Percentiles rank a stretch among this genome's conserved stretches.
phyloP scores from a whole-genome alignment of 2,888 invertebrate genomes.

The Drosophila imparisetae region DNA sequence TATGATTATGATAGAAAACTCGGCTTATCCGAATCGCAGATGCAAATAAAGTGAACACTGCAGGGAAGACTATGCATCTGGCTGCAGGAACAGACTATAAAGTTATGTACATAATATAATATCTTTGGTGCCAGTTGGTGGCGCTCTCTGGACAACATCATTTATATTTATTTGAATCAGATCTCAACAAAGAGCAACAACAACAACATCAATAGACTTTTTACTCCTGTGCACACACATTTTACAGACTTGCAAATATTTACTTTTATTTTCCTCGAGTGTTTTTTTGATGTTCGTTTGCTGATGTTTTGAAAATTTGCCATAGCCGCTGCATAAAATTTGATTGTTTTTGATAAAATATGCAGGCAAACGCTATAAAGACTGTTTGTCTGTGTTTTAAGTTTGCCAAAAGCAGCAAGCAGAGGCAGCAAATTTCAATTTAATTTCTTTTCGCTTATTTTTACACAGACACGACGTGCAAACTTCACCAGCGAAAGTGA shows the following conservation, averaged over 20 bases:
- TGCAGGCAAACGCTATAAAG: slow-evolving; percentile 62
- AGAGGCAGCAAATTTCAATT: slow-evolving; percentile 63
- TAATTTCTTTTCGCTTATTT: slow-evolving; percentile 46
- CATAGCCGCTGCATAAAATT: slow-evolving; percentile 47
- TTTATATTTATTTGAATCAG: neutral
- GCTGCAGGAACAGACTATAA: neutral
- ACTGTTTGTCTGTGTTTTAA: slow-evolving; percentile 45
- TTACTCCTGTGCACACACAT: neutral
- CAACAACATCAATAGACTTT: neutral
- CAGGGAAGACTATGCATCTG: neutral
- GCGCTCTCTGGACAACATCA: neutral
- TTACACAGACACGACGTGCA: slow-evolving; percentile 21
- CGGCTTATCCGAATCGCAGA: neutral
- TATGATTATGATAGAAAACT: neutral
- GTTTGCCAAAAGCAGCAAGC: slow-evolving; percentile 39
- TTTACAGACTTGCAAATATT: slow-evolving; percentile 4
- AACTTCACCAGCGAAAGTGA: slow-evolving; percentile 51
- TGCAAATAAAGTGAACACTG: neutral
- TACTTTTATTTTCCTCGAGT: slow-evolving; percentile 27
- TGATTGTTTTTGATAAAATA: slow-evolving; percentile 71
- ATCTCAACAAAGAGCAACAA: neutral
- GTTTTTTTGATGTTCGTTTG: slow-evolving; percentile 19
- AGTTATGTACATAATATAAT: neutral
- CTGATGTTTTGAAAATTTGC: slow-evolving; percentile 33
- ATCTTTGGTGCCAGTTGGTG: neutral